phyloP scores from a whole-genome alignment of 2,888 invertebrate species.

The Chrysina gloriosa region DNA sequence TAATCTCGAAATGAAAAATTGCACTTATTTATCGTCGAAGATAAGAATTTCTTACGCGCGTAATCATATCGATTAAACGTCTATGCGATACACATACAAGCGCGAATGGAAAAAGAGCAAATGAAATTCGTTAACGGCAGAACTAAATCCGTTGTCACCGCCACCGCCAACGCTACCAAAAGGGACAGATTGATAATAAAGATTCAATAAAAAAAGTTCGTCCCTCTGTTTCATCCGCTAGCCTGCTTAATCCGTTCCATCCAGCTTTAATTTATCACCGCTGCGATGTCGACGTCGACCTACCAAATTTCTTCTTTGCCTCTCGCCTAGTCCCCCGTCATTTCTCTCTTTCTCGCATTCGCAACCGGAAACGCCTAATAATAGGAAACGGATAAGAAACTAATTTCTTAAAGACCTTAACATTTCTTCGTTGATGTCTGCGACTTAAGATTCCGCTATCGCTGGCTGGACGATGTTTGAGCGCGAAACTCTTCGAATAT shows the following conservation, averaged over 20 bases:
- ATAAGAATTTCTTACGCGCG: background rate
- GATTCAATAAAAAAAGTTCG: conserved; percentile 34
- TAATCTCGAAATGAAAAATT: background rate
- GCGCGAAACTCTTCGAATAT: background rate
- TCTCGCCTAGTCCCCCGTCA: background rate
- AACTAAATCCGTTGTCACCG: conserved; percentile 3
- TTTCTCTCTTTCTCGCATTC: background rate
- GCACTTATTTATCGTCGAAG: background rate
- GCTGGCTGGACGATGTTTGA: background rate
- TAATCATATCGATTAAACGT: conserved; percentile 9
- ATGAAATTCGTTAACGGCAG: conserved; percentile 7
- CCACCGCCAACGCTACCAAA: conserved; percentile 5
- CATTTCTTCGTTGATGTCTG: conserved; percentile 16
- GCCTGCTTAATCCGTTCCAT: conserved; percentile 23
- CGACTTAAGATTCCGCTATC: background rate
- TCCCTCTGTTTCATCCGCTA: conserved; percentile 25
- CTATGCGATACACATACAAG: background rate
- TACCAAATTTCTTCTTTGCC: conserved; percentile 1
- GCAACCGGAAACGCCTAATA: conserved; percentile 9
- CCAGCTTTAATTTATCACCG: conserved; percentile 32
- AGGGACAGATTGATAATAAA: conserved; percentile 37
- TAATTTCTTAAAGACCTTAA: conserved; percentile 31
- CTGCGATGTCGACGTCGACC: background rate
- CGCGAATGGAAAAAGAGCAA: background rate
- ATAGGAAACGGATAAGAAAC: conserved; percentile 36